phyloP scores from a whole-genome alignment of 1,140 invertebrate genomes.

The Procambarus clarkii region DNA sequence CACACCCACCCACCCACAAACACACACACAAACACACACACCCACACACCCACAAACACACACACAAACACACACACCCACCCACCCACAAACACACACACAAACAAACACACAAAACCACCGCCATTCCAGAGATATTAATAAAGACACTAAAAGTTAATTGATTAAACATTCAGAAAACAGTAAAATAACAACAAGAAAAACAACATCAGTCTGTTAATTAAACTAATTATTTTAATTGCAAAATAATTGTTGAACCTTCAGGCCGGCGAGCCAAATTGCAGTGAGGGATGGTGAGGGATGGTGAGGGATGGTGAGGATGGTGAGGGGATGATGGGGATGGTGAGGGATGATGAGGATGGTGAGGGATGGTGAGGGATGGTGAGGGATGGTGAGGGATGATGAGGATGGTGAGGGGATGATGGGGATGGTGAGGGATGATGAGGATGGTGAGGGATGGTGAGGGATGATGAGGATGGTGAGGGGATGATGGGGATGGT shows the following conservation, averaged over 20 bases:
- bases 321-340: no score
- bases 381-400: not conserved
- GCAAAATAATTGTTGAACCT: not conserved
- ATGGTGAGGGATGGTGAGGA: not conserved
- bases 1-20: no score
- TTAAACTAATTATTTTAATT: slow-evolving; percentile 1
- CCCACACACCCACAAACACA: no score
- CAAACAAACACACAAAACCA: no score
- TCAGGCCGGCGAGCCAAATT: not conserved
- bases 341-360: no score
- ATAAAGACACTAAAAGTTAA: no score
- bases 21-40: no score
- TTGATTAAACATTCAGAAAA: no score
- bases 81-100: no score
- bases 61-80: no score
- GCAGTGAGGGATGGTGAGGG: not conserved
- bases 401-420: not conserved
- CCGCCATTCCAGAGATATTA: no score
- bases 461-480: not conserved
- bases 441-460: not conserved
- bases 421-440: not conserved
- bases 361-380: not conserved
- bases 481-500: not conserved
- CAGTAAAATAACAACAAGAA: not conserved
- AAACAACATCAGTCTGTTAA: not conserved